phyloP scores from a whole-genome alignment of 2,888 invertebrate genomes.

The Zhuqinia jingwanae region DNA sequence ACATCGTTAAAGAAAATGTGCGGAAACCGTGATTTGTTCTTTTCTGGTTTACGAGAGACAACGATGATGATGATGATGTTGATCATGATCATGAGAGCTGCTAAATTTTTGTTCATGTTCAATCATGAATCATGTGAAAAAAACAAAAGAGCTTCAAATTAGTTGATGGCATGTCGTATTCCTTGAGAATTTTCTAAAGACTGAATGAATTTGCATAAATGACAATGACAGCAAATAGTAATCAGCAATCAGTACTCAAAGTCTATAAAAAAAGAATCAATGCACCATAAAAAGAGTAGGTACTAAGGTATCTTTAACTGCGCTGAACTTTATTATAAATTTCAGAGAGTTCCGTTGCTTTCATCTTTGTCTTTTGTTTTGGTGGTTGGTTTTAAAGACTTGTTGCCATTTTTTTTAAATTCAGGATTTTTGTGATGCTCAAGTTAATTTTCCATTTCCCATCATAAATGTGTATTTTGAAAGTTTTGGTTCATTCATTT shows the following conservation, averaged over 20 bases:
- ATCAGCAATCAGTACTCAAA: neutral
- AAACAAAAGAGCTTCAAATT: conserved; percentile 31
- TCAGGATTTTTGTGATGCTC: conserved; percentile 10
- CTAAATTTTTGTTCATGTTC: neutral
- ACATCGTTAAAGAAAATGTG: conserved; percentile 31
- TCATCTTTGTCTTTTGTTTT: no score
- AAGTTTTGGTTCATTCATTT: conserved; percentile 54
- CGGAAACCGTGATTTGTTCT: conserved; percentile 35
- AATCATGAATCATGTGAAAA: conserved; percentile 39
- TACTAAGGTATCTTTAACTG: neutral
- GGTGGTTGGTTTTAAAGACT: no score
- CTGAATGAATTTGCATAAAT: conserved; percentile 37
- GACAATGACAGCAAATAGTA: conserved; percentile 19
- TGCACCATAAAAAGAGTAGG: neutral
- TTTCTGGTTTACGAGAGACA: conserved; percentile 15
- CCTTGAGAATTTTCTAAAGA: conserved; percentile 28
- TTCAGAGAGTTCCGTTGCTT: no score
- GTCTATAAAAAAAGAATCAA: conserved; percentile 11
- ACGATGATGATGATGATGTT: neutral
- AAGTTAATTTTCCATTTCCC: neutral
- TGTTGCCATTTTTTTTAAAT: neutral
- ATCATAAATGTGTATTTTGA: neutral
- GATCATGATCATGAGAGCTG: neutral
- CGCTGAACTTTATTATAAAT: no score
- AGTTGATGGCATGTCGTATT: neutral